A percentile compares a stretch with the other conserved stretches of the same genome.
Conservation (phyloP, 2,797 vertebrate genomes). For the Podargus strigoides region DNA sequence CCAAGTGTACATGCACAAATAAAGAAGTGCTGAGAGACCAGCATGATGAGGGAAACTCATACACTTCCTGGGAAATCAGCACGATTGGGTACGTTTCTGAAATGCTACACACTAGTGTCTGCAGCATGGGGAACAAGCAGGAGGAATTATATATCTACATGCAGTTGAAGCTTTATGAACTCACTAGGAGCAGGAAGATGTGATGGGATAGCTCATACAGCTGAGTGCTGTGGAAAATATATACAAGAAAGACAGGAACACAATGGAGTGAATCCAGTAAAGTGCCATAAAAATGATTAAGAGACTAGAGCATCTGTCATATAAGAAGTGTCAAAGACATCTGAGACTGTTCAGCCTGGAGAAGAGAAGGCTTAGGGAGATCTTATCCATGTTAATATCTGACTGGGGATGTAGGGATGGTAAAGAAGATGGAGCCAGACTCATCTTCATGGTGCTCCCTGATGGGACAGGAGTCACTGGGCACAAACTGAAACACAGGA, state of each 20-base stretch:
- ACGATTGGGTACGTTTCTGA: background rate
- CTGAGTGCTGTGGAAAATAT: background rate
- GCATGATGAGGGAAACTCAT: background rate
- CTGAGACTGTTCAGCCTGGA: background rate
- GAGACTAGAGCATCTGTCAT: background rate
- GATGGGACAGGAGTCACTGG: background rate
- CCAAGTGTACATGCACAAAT: background rate
- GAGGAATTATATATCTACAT: rapidly evolving
- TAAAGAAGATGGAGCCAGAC: background rate
- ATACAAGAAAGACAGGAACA: background rate
- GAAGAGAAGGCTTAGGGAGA: background rate
- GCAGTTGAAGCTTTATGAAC: background rate
- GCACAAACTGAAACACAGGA: background rate
- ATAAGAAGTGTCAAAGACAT: background rate
- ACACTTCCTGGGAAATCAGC: background rate
- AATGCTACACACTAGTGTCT: background rate
- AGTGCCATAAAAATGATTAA: background rate
- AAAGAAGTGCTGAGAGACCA: background rate
- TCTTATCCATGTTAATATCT: background rate
- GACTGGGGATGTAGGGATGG: background rate
- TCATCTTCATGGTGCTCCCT: background rate
- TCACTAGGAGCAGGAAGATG: background rate
- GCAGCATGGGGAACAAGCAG: background rate
- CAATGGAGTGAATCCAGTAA: background rate
- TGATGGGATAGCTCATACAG: background rate